Evolutionary conservation across 1,140 invertebrate genomes (phyloP).

Genomic region (Atta colombica): DNA sequence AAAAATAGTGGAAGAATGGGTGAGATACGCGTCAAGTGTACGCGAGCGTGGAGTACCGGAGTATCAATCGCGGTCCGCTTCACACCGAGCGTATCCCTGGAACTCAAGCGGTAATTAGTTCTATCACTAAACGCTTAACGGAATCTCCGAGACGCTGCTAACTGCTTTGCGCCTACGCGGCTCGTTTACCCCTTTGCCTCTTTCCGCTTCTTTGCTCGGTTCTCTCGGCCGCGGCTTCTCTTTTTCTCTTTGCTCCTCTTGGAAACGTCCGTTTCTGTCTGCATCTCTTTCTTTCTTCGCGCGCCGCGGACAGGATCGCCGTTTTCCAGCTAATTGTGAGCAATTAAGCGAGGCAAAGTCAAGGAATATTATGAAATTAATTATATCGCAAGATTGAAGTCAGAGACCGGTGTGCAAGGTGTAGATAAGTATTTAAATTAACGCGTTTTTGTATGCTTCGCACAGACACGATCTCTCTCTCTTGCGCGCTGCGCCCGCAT

Average conservation of each 20-base stretch:
- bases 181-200: neutral
- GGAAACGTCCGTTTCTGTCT: neutral
- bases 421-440: slow-evolving; percentile 74
- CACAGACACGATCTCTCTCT: neutral
- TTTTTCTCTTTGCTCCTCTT: slow-evolving; percentile 41
- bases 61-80: slow-evolving; percentile 65
- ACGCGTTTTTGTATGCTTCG: slow-evolving; percentile 48
- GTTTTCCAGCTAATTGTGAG: slow-evolving; percentile 70
- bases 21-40: neutral
- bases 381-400: slow-evolving; percentile 66
- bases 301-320: neutral
- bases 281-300: slow-evolving; percentile 9
- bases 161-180: slow-evolving; percentile 72
- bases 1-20: neutral
- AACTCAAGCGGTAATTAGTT: slow-evolving; percentile 74
- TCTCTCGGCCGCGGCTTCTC: neutral
- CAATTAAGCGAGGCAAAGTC: slow-evolving; percentile 71
- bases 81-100: slow-evolving; percentile 53
- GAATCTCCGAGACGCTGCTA: slow-evolving; percentile 70
- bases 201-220: neutral
- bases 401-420: slow-evolving; percentile 43
- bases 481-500: neutral
- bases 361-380: slow-evolving; percentile 76
- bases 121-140: slow-evolving; percentile 74
- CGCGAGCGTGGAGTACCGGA: too few species aligned